Evolutionary conservation across 2,113 vertebrate genomes (phyloP).

Genomic region (Anoplopoma fimbria): DNA sequence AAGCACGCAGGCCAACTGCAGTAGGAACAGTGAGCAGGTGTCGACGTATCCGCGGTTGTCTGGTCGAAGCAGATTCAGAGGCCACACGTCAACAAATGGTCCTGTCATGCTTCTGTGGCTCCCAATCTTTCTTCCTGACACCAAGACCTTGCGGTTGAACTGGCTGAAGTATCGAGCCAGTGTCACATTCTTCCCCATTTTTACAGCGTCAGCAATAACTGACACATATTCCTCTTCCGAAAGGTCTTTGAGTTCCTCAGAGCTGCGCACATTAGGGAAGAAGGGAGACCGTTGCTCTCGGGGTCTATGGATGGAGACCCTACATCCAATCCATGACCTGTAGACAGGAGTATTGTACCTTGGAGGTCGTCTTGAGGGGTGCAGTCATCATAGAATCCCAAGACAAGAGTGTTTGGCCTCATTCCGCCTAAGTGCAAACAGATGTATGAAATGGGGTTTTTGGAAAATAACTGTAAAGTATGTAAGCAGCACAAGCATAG

Average conservation of each 20-base stretch:
- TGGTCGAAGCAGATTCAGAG: slow-evolving; percentile 88
- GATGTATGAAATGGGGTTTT: background rate
- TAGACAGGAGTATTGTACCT: slow-evolving; percentile 64
- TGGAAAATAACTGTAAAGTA: background rate
- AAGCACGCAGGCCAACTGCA: slow-evolving; percentile 91
- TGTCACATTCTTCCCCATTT: slow-evolving; percentile 90
- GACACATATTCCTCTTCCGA: slow-evolving; percentile 85
- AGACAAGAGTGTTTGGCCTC: slow-evolving; percentile 88
- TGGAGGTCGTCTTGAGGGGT: slow-evolving; percentile 84
- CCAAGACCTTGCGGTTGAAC: slow-evolving; percentile 73
- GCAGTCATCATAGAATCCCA: slow-evolving; percentile 88
- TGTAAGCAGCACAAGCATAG: background rate
- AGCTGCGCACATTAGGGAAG: slow-evolving; percentile 80
- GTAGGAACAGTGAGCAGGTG: slow-evolving; percentile 89
- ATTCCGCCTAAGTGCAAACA: slow-evolving; percentile 82
- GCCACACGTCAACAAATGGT: slow-evolving; percentile 89
- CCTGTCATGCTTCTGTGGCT: slow-evolving; percentile 40
- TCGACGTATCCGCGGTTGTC: slow-evolving; percentile 87
- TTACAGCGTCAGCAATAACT: slow-evolving; percentile 85
- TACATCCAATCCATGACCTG: slow-evolving; percentile 68
- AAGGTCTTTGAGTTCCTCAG: slow-evolving; percentile 74
- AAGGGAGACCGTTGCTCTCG: slow-evolving; percentile 46
- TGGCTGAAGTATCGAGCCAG: slow-evolving; percentile 83
- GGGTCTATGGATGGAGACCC: slow-evolving; percentile 47
- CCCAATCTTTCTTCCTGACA: slow-evolving; percentile 35